Evolutionary conservation across 2,113 vertebrate species (phyloP).

Genomic region (Sander lucioperca): DNA sequence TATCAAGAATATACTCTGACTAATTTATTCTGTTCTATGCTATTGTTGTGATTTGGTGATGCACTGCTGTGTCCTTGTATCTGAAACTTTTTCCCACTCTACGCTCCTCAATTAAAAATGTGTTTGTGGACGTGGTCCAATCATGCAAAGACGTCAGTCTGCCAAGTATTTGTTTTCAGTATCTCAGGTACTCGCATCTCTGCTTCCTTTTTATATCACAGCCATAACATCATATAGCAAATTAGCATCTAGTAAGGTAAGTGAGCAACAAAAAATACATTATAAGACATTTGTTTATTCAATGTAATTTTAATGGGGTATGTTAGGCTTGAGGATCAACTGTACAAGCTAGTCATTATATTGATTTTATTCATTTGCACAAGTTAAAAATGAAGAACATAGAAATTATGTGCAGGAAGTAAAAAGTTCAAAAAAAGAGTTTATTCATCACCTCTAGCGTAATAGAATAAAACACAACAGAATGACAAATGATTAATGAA

Average conservation of each 20-base stretch:
- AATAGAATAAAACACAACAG: background rate
- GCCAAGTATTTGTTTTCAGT: conserved; percentile 42
- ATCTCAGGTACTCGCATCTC: background rate
- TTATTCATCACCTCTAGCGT: background rate
- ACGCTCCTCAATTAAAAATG: background rate
- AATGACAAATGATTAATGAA: background rate
- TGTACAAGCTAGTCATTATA: background rate
- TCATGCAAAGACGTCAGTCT: conserved; percentile 23
- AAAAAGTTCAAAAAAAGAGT: too few relatives aligned
- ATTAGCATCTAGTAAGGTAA: background rate
- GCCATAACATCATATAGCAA: background rate
- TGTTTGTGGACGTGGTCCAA: conserved; percentile 1
- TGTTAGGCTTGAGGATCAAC: background rate
- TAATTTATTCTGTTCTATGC: background rate
- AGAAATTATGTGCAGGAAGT: background rate
- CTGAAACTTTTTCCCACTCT: background rate
- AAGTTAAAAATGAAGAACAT: background rate
- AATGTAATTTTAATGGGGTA: conserved; percentile 1
- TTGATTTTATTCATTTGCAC: background rate
- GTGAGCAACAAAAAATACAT: background rate
- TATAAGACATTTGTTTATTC: background rate
- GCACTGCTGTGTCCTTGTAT: background rate
- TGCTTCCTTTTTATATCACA: conserved; percentile 46
- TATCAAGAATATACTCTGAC: conserved; percentile 29
- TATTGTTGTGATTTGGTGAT: background rate